phyloP scores from a whole-genome alignment of 1,140 invertebrate genomes.

The Doryteuthis pealeii region DNA sequence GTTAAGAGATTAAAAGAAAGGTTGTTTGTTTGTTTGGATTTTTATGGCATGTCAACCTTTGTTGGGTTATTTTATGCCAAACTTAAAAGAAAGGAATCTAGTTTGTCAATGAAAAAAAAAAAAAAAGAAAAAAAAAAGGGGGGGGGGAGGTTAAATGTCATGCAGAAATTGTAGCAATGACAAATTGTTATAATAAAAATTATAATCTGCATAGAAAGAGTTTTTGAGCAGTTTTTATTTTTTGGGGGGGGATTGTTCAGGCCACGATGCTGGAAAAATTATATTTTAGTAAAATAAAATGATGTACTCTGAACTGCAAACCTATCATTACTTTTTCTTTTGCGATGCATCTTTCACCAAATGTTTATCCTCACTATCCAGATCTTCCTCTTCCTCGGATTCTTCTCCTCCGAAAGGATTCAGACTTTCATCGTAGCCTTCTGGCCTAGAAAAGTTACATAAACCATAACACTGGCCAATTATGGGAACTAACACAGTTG shows the following conservation, averaged over 20 bases:
- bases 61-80: too few relatives aligned
- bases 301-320: constrained; percentile 28
- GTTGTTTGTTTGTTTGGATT: too few relatives aligned
- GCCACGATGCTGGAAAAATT: background rate
- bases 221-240: background rate
- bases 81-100: too few relatives aligned
- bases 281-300: constrained; percentile 14
- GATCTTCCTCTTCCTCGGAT: constrained; percentile 30
- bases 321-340: constrained; percentile 31
- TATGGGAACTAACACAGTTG: background rate
- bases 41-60: too few relatives aligned
- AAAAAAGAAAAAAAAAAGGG: too few relatives aligned
- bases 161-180: too few relatives aligned
- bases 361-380: constrained; percentile 1
- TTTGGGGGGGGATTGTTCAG: background rate
- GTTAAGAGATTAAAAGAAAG: too few relatives aligned
- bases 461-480: constrained; percentile 1
- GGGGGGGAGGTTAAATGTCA: too few relatives aligned
- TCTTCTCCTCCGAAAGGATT: constrained; percentile 51
- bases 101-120: too few relatives aligned
- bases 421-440: constrained; percentile 42
- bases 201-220: background rate
- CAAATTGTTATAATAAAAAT: too few relatives aligned
- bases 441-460: constrained; percentile 25
- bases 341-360: constrained; percentile 22